Conservation (phyloP, 1,140 invertebrate species). For the Pseudomyrmex cubaensis region DNA sequence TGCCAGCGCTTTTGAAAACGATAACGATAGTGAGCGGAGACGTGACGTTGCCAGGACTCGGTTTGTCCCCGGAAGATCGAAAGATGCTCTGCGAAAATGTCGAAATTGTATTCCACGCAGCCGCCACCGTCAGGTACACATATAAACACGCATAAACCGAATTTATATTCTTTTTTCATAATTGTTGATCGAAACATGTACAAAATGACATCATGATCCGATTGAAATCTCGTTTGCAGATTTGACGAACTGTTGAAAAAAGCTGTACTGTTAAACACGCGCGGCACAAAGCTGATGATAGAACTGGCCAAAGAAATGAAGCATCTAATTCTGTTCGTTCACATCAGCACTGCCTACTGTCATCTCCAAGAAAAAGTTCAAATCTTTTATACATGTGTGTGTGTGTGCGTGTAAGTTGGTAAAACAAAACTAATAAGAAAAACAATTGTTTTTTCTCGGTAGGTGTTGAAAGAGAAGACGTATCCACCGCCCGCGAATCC, state of each 20-base stretch:
- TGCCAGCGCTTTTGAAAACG: slow-evolving; percentile 87
- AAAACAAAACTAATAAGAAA: slow-evolving; percentile 79
- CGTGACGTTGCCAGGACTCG: slow-evolving; percentile 90
- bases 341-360: slow-evolving; percentile 89
- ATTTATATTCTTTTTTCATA: not conserved
- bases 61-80: slow-evolving; percentile 90
- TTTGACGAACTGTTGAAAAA: slow-evolving; percentile 91
- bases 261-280: slow-evolving; percentile 91
- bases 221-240: slow-evolving; percentile 75
- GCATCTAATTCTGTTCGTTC: slow-evolving; percentile 87
- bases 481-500: slow-evolving; percentile 96
- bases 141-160: not conserved
- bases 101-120: slow-evolving; percentile 95
- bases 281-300: slow-evolving; percentile 90
- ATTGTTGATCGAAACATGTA: not conserved
- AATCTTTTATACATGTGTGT: not conserved
- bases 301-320: slow-evolving; percentile 92
- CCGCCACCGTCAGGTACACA: slow-evolving; percentile 92
- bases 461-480: slow-evolving; percentile 89
- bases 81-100: slow-evolving; percentile 89
- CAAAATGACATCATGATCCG: not conserved
- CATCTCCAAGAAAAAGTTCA: slow-evolving; percentile 85
- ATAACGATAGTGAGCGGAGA: slow-evolving; percentile 92
- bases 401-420: too few species aligned
- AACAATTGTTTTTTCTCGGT: not conserved